Evolutionary conservation across 2,888 invertebrate species (phyloP).

Genomic region (Euproctis similis): DNA sequence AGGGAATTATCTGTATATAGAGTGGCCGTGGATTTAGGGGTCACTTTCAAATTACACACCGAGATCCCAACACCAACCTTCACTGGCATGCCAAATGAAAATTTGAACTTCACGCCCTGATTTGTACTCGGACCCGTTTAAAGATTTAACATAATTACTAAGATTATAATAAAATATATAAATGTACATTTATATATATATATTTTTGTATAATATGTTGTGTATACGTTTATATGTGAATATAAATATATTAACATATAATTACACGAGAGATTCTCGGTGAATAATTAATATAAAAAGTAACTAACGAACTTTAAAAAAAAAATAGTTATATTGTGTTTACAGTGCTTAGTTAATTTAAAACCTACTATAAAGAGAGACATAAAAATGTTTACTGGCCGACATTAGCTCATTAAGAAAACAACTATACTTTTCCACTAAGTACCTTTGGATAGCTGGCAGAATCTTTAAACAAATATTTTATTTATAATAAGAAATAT

Average conservation of each 20-base stretch:
- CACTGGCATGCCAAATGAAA: constrained; percentile 53
- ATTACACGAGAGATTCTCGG: constrained; percentile 41
- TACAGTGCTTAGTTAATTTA: constrained; percentile 48
- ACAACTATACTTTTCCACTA: constrained; percentile 33
- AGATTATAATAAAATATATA: no score
- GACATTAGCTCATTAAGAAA: constrained; percentile 40
- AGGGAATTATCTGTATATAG: constrained; percentile 65
- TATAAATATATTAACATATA: constrained; percentile 47
- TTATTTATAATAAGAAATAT: constrained; percentile 31
- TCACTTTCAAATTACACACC: constrained; percentile 52
- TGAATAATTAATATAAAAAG: constrained; percentile 28
- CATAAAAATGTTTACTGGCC: constrained; percentile 49
- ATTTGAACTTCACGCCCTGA: constrained; percentile 52
- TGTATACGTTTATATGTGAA: constrained; percentile 43
- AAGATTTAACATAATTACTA: constrained; percentile 59
- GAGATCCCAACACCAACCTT: no score
- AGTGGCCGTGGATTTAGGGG: constrained; percentile 58
- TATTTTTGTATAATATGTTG: constrained; percentile 48
- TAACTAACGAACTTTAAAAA: constrained; percentile 42
- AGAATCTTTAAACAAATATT: constrained; percentile 24
- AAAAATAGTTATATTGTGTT: constrained; percentile 48
- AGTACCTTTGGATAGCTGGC: constrained; percentile 24
- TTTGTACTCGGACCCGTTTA: constrained; percentile 52
- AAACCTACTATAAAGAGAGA: constrained; percentile 49
- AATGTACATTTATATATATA: no score